Evolutionary conservation across 2,888 invertebrate species (phyloP).

Genomic region (Pasiphila rectangulata): DNA sequence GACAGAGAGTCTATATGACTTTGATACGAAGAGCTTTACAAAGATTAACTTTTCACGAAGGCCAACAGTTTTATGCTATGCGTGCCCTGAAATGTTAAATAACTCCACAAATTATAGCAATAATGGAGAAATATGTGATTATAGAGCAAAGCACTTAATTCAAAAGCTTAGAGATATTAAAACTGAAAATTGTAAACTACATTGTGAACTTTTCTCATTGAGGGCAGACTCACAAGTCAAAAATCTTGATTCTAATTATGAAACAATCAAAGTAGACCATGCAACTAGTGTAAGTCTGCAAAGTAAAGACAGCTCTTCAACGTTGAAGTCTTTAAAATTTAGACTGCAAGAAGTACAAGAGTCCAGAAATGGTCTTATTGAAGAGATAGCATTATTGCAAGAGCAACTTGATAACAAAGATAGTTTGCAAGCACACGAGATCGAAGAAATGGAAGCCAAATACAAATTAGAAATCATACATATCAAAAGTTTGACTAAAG

Average conservation of each 20-base stretch:
- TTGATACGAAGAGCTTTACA: conserved; percentile 28
- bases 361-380: conserved; percentile 49
- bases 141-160: conserved; percentile 58
- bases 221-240: conserved; percentile 46
- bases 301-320: conserved; percentile 42
- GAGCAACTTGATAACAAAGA: conserved; percentile 51
- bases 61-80: conserved; percentile 39
- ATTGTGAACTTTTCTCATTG: conserved; percentile 51
- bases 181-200: conserved; percentile 57
- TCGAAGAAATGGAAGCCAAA: conserved; percentile 55
- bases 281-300: conserved; percentile 43
- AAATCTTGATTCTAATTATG: conserved; percentile 27
- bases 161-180: conserved; percentile 66
- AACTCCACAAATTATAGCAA: conserved; percentile 19
- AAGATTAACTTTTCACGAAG: conserved; percentile 18
- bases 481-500: conserved; percentile 44
- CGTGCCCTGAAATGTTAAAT: conserved; percentile 37
- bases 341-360: conserved; percentile 57
- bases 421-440: conserved; percentile 54
- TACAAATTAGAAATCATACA: conserved; percentile 57
- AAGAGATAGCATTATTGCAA: conserved; percentile 50
- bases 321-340: conserved; percentile 49
- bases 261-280: conserved; percentile 44
- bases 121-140: conserved; percentile 44
- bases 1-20: conserved; percentile 31